phyloP scores from a whole-genome alignment of 2,113 vertebrate genomes.

The Chlorodrepanis virens region DNA sequence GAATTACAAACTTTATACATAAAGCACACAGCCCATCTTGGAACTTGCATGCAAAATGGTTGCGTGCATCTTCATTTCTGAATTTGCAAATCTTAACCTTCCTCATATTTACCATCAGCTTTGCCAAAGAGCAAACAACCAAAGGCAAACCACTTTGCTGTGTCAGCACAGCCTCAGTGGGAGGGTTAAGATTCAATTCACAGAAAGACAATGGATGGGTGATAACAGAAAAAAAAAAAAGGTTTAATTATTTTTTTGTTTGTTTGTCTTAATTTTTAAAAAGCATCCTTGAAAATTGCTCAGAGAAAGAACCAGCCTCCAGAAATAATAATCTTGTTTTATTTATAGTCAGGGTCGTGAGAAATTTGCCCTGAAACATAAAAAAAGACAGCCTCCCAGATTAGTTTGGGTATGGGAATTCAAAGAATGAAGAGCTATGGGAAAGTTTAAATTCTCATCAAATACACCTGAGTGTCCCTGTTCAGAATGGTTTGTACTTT shows the following conservation, averaged over 20 bases:
- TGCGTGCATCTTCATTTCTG: not conserved
- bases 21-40: rapidly evolving
- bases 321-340: conserved; percentile 52
- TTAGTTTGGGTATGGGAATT: conserved; percentile 47
- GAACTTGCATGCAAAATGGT: not conserved
- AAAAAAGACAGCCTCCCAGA: conserved; percentile 40
- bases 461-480: conserved; percentile 41
- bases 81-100: not conserved
- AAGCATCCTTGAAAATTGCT: not conserved
- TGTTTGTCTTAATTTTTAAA: not conserved
- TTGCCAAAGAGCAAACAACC: not conserved
- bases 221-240: not conserved
- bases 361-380: conserved; percentile 30
- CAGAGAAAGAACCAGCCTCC: conserved; percentile 14
- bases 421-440: conserved; percentile 45
- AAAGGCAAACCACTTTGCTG: not conserved
- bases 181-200: not conserved
- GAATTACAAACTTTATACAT: not conserved
- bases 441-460: conserved; percentile 47
- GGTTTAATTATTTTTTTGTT: not conserved
- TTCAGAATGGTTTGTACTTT: not conserved
- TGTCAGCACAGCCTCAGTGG: not conserved
- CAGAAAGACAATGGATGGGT: not conserved
- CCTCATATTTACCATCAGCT: not conserved
- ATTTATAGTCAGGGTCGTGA: conserved; percentile 59